Conservation (phyloP, 2,888 invertebrate species). For the Leptinotarsa juncta region DNA sequence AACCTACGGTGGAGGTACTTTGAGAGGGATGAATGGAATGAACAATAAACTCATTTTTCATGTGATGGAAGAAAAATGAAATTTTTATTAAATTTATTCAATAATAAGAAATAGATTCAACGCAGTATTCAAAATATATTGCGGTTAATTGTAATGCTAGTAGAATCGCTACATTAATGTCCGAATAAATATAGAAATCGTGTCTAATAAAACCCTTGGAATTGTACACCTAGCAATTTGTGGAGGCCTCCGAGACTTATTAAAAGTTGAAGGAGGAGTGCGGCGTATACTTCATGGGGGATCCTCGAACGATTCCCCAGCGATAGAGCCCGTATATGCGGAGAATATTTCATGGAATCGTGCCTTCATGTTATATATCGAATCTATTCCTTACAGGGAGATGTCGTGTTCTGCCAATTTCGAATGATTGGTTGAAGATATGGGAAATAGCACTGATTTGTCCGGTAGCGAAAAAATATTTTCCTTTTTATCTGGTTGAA, state of each 20-base stretch:
- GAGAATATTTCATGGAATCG: conserved; percentile 19
- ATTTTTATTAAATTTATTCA: too few relatives aligned
- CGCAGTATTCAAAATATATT: background rate
- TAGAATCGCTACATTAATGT: conserved; percentile 15
- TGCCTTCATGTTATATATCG: conserved; percentile 17
- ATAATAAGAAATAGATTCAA: background rate
- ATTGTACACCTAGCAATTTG: conserved; percentile 28
- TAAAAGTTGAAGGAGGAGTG: conserved; percentile 25
- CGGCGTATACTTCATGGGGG: conserved; percentile 23
- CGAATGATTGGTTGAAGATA: background rate
- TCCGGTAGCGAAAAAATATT: too few relatives aligned
- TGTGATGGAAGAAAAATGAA: too few relatives aligned
- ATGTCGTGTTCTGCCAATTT: background rate
- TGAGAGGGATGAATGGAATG: too few relatives aligned
- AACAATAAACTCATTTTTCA: too few relatives aligned
- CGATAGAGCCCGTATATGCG: conserved; percentile 23
- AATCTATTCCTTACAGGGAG: conserved; percentile 12
- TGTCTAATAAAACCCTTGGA: conserved; percentile 26
- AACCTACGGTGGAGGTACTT: too few relatives aligned
- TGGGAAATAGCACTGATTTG: too few relatives aligned
- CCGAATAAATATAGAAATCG: conserved; percentile 27
- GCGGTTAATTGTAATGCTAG: background rate
- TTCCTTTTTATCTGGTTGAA: too few relatives aligned
- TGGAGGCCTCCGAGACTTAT: conserved; percentile 21
- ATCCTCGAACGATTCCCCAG: conserved; percentile 20